phyloP scores from a whole-genome alignment of 2,797 vertebrate species.

The Lutjanus argentimaculatus region DNA sequence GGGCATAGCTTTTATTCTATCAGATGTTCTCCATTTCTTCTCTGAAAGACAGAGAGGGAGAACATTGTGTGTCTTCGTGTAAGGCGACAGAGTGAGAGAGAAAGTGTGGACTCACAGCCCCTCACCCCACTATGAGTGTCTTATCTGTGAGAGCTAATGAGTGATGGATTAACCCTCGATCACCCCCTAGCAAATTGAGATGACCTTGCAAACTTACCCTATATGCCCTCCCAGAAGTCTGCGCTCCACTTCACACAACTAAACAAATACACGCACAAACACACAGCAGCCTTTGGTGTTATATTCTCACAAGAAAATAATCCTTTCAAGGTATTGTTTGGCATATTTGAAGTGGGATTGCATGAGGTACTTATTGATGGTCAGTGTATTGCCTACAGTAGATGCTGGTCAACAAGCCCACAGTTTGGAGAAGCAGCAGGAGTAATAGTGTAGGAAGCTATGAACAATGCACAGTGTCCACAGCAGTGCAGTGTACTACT shows the following conservation, averaged over 20 bases:
- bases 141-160: slow-evolving; percentile 82
- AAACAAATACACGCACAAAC: slow-evolving; percentile 33
- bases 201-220: slow-evolving; percentile 78
- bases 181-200: slow-evolving; percentile 81
- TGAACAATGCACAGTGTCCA: too few relatives aligned
- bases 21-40: slow-evolving; percentile 20
- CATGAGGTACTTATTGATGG: too few relatives aligned
- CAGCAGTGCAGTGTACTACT: too few relatives aligned
- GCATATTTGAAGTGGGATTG: too few relatives aligned
- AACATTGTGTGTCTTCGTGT: slow-evolving; percentile 11
- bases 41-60: slow-evolving; percentile 8
- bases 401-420: too few relatives aligned
- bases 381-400: too few relatives aligned
- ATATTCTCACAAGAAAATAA: not conserved
- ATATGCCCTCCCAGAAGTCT: slow-evolving; percentile 46
- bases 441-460: too few relatives aligned
- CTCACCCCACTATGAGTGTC: slow-evolving; percentile 56
- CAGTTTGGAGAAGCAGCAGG: too few relatives aligned
- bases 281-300: not conserved
- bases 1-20: slow-evolving; percentile 33
- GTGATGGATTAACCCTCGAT: slow-evolving; percentile 84
- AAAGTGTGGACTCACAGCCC: slow-evolving; percentile 53
- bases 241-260: slow-evolving; percentile 68
- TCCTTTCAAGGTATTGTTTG: not conserved
- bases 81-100: slow-evolving; percentile 27